These are phyloP conservation scores for Copidosoma aretas DNA, from an alignment of 2,888 invertebrate species.

Conservation along the genomic window DNA sequence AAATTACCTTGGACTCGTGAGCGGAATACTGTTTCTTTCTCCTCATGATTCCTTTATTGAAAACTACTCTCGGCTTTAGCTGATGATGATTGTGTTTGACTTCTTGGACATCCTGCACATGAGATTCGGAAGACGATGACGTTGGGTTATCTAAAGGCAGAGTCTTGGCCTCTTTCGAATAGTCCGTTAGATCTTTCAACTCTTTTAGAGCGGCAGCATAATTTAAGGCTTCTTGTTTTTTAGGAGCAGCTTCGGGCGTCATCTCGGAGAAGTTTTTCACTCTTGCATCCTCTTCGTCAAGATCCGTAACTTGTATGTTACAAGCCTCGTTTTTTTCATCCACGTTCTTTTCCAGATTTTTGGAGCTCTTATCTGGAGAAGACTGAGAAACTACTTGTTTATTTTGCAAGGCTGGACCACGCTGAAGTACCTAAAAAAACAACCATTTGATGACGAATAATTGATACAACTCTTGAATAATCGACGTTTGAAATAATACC, in stretches of 20 bases:
- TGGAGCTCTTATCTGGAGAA: slow-evolving; percentile 34
- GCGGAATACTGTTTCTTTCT: slow-evolving; percentile 38
- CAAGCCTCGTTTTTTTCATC: slow-evolving; percentile 30
- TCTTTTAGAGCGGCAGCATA: slow-evolving; percentile 32
- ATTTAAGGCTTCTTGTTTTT: slow-evolving; percentile 33
- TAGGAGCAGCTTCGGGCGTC: slow-evolving; percentile 9
- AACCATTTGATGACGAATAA: background rate
- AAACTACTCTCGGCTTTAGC: slow-evolving; percentile 27
- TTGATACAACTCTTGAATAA: background rate
- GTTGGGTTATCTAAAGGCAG: slow-evolving; percentile 24
- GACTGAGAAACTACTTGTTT: slow-evolving; percentile 26
- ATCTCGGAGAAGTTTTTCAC: slow-evolving; percentile 18
- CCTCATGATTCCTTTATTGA: slow-evolving; percentile 43
- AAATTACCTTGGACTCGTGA: slow-evolving; percentile 28
- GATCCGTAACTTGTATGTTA: slow-evolving; percentile 48
- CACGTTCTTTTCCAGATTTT: slow-evolving; percentile 28
- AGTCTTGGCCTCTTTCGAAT: slow-evolving; percentile 24
- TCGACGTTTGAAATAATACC: slow-evolving; percentile 24
- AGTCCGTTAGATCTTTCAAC: slow-evolving; percentile 29
- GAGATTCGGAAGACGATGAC: slow-evolving; percentile 28
- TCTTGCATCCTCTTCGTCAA: slow-evolving; percentile 46
- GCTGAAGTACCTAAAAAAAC: slow-evolving; percentile 39
- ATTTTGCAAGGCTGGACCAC: slow-evolving; percentile 34
- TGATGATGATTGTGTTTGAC: slow-evolving; percentile 28
- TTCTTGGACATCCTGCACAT: slow-evolving; percentile 33